A percentile compares a stretch with the other conserved stretches of the same genome.
Evolutionary conservation across 2,797 vertebrate genomes (phyloP).

Genomic region (Eospalax fontanierii): DNA sequence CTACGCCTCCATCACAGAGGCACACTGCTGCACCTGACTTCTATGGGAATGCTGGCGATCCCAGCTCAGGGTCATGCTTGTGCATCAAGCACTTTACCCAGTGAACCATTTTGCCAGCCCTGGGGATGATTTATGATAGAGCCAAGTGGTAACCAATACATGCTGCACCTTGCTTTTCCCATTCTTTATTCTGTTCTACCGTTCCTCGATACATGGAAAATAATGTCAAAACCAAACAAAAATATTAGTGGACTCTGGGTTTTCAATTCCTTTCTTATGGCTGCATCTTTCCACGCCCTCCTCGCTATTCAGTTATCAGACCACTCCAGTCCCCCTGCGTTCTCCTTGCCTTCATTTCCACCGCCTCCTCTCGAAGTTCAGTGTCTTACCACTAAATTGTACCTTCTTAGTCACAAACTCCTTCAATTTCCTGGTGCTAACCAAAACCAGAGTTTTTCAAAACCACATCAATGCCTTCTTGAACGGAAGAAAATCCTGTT

Average conservation of each 20-base stretch:
- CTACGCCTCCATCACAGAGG: background rate
- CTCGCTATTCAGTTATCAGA: background rate
- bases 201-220: conserved; percentile 4
- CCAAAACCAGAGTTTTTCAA: conserved; percentile 61
- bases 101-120: background rate
- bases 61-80: background rate
- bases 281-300: conserved; percentile 46
- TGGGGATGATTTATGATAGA: background rate
- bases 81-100: background rate
- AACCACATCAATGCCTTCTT: conserved; percentile 68
- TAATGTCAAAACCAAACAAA: background rate
- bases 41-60: background rate
- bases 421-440: conserved; percentile 69
- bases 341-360: conserved; percentile 13
- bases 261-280: background rate
- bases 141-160: background rate
- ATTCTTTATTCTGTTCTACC: background rate
- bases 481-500: conserved; percentile 37
- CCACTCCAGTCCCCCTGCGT: background rate
- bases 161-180: background rate
- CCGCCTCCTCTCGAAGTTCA: conserved; percentile 39
- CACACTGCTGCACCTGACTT: background rate
- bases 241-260: background rate
- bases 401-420: conserved; percentile 67
- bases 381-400: conserved; percentile 71